Percentiles rank a stretch among this genome's conserved stretches.
These are phyloP conservation scores for Phrynocephalus versicolor DNA, from an alignment of 2,113 vertebrate species.

Conservation along the genomic window DNA sequence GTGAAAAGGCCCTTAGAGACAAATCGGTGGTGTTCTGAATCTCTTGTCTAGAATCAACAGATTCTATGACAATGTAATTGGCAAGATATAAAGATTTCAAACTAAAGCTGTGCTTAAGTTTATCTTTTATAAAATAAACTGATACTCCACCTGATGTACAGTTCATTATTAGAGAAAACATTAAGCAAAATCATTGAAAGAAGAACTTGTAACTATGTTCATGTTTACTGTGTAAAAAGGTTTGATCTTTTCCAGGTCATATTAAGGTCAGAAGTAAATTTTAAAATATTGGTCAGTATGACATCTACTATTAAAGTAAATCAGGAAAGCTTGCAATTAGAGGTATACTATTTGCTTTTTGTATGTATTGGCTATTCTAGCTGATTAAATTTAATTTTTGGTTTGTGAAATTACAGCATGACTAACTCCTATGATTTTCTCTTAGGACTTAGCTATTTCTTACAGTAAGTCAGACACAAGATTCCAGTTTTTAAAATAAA, in stretches of 20 bases:
- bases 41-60: neutral
- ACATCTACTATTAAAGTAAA: neutral
- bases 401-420: conserved; percentile 24
- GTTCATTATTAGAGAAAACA: neutral
- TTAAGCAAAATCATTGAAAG: neutral
- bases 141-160: neutral
- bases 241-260: neutral
- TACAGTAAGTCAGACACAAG: conserved; percentile 1
- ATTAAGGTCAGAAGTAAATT: neutral
- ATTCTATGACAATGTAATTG: neutral
- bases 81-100: neutral
- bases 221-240: neutral
- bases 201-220: neutral
- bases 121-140: neutral
- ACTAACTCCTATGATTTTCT: conserved; percentile 20
- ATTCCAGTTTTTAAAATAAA: conserved; percentile 8
- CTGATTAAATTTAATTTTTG: neutral
- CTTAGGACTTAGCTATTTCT: conserved; percentile 16
- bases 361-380: neutral
- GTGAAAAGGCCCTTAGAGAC: too few relatives aligned
- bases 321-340: neutral
- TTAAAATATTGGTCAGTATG: neutral
- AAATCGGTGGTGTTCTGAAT: neutral
- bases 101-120: neutral
- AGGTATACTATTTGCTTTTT: conserved; percentile 54